phyloP scores from a whole-genome alignment of 1,140 invertebrate genomes.

The Campoletis sonorensis region DNA sequence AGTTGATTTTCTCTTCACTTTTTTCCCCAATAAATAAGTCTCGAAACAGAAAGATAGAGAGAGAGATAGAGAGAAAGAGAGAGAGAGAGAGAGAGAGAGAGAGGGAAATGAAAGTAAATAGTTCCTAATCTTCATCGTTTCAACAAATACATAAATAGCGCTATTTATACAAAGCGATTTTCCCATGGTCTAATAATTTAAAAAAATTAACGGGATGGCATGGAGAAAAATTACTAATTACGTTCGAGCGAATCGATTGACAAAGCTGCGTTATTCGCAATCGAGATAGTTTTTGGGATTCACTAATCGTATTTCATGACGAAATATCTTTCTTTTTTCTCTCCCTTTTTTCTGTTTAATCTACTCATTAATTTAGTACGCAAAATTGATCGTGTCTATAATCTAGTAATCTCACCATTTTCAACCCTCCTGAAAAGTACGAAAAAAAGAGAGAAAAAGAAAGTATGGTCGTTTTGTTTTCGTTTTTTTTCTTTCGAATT shows the following conservation, averaged over 20 bases:
- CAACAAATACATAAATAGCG: conserved; percentile 66
- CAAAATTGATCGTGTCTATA: conserved; percentile 4
- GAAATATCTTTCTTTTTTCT: not conserved
- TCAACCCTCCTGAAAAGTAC: not conserved
- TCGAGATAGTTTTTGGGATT: not conserved
- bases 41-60: not conserved
- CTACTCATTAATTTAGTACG: conserved; percentile 33
- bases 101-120: not conserved
- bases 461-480: conserved; percentile 4
- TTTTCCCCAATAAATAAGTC: conserved; percentile 37
- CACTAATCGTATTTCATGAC: not conserved
- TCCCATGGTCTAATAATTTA: conserved; percentile 57
- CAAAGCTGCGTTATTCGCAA: not conserved
- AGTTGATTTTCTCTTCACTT: not conserved
- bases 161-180: conserved; percentile 67
- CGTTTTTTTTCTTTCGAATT: no score
- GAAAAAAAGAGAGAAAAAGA: not conserved
- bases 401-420: conserved; percentile 49
- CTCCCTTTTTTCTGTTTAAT: conserved; percentile 32
- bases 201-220: conserved; percentile 45
- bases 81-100: no score
- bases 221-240: not conserved
- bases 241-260: not conserved
- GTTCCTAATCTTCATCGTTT: conserved; percentile 23
- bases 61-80: not conserved